Percentiles rank a stretch among this genome's conserved stretches.
These are phyloP conservation scores for Polymixis flavicincta DNA, from an alignment of 2,888 invertebrate genomes.

Conservation along the genomic window DNA sequence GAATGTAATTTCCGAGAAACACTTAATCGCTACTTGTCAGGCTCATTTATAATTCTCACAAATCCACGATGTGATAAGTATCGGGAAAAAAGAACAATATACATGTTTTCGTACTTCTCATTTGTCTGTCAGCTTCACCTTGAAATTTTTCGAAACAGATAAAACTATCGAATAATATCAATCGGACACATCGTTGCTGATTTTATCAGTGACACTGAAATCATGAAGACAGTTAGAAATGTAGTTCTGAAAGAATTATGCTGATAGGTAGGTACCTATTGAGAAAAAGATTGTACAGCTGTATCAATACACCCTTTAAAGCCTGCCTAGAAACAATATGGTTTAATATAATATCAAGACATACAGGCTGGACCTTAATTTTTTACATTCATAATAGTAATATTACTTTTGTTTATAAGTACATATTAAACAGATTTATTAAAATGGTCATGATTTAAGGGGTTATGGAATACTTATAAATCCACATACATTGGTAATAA, in stretches of 20 bases:
- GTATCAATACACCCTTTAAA: background rate
- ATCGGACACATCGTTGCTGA: slow-evolving; percentile 7
- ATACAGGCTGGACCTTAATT: background rate
- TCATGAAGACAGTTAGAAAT: slow-evolving; percentile 6
- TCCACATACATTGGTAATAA: background rate
- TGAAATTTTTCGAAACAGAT: slow-evolving; percentile 38
- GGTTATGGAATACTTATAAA: background rate
- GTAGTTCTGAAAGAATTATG: slow-evolving; percentile 10
- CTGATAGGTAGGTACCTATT: background rate
- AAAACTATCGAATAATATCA: slow-evolving; percentile 26
- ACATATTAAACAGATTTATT: background rate
- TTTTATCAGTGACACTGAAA: slow-evolving; percentile 21
- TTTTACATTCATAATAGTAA: background rate
- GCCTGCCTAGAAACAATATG: background rate
- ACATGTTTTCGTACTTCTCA: slow-evolving; percentile 6
- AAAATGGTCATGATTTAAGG: background rate
- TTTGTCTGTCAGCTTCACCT: slow-evolving; percentile 14
- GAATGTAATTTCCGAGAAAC: slow-evolving; percentile 16
- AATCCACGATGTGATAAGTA: background rate
- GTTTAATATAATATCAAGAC: background rate
- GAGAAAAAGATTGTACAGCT: background rate
- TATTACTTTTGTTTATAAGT: background rate
- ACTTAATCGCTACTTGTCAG: slow-evolving; percentile 26
- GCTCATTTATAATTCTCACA: background rate
- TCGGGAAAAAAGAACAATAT: background rate